Evolutionary conservation across 2,888 invertebrate species (phyloP).

Genomic region (Oligia latruncula): DNA sequence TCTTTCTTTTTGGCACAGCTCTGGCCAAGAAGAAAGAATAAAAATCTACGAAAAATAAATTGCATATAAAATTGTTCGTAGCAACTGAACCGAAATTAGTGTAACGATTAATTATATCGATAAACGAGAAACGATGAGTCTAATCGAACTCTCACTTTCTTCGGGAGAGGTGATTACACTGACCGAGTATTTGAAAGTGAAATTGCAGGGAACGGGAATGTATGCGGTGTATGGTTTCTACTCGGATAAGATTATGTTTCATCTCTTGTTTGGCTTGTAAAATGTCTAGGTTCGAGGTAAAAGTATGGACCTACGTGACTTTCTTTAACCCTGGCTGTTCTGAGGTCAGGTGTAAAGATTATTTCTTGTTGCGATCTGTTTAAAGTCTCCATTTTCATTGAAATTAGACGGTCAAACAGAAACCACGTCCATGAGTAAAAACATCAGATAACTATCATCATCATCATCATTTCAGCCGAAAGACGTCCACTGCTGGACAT

Average conservation of each 20-base stretch:
- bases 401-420: neutral
- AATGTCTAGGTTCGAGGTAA: neutral
- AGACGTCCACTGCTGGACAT: no score
- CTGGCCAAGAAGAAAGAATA: neutral
- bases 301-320: constrained; percentile 16
- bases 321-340: neutral
- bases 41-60: neutral
- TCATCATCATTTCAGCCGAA: no score
- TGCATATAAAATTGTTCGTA: neutral
- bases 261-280: neutral
- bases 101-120: constrained; percentile 34
- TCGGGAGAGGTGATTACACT: constrained; percentile 26
- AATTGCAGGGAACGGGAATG: constrained; percentile 48
- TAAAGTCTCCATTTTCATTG: neutral
- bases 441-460: neutral
- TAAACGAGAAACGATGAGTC: constrained; percentile 31
- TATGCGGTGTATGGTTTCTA: constrained; percentile 21
- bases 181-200: constrained; percentile 57
- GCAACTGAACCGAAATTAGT: constrained; percentile 17
- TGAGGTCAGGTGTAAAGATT: neutral
- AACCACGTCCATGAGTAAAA: neutral
- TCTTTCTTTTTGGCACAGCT: no score
- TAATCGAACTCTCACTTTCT: constrained; percentile 52
- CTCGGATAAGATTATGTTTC: constrained; percentile 28
- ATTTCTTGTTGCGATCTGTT: no score